These are phyloP conservation scores for Steinernema scapterisci DNA, from an alignment of 2,888 invertebrate genomes.

Conservation along the genomic window DNA sequence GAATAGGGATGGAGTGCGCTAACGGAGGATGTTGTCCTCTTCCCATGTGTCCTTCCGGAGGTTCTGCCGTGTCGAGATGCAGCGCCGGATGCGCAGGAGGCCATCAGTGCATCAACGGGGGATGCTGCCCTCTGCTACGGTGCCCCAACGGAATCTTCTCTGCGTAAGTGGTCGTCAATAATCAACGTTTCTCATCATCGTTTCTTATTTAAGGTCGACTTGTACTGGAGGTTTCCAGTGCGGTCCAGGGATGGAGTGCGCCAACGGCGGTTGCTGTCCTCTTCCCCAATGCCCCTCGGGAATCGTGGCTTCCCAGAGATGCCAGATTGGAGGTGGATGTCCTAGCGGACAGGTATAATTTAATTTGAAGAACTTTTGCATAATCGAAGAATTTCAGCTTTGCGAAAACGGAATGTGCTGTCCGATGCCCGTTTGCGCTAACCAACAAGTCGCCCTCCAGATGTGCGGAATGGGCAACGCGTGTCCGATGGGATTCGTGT, in stretches of 20 bases:
- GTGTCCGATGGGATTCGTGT: constrained; percentile 61
- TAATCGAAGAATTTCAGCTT: constrained; percentile 42
- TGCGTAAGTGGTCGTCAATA: not conserved
- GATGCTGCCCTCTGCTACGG: constrained; percentile 60
- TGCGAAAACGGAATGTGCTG: constrained; percentile 65
- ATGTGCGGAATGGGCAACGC: constrained; percentile 61
- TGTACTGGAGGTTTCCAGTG: constrained; percentile 56
- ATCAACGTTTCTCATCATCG: not conserved
- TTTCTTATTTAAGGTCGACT: not conserved
- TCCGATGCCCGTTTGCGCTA: constrained; percentile 58
- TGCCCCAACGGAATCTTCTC: constrained; percentile 55
- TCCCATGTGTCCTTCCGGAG: constrained; percentile 22
- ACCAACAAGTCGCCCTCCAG: constrained; percentile 53
- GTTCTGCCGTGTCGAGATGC: not conserved
- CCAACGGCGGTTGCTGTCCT: constrained; percentile 56
- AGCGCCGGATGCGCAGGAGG: constrained; percentile 29
- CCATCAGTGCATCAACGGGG: constrained; percentile 55
- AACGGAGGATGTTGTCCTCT: constrained; percentile 44
- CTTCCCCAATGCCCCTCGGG: constrained; percentile 47
- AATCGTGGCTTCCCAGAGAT: constrained; percentile 35
- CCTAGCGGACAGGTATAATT: constrained; percentile 49
- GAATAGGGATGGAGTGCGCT: constrained; percentile 53
- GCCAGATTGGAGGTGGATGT: constrained; percentile 53
- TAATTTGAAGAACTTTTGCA: too few relatives aligned
- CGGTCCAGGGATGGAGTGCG: constrained; percentile 54